These are phyloP conservation scores for Autographa pulchrina DNA, from an alignment of 2,888 invertebrate species.

Conservation along the genomic window DNA sequence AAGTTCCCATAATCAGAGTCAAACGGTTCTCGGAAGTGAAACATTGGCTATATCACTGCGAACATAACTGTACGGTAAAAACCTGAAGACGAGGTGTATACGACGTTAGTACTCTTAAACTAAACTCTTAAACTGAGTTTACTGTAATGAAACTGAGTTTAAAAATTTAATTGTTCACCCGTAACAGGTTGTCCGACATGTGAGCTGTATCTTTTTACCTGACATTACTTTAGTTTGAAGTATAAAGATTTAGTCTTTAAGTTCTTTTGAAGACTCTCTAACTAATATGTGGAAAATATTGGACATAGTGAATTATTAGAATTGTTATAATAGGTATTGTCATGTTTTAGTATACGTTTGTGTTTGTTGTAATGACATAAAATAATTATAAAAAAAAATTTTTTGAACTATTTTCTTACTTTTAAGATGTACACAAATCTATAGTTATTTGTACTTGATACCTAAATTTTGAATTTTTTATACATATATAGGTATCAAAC, in stretches of 20 bases:
- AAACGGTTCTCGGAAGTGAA: neutral
- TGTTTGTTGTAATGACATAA: too few relatives aligned
- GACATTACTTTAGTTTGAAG: slow-evolving; percentile 20
- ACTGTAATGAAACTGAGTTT: slow-evolving; percentile 31
- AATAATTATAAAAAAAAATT: too few relatives aligned
- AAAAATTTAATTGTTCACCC: slow-evolving; percentile 39
- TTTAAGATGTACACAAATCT: too few relatives aligned
- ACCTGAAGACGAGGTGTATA: slow-evolving; percentile 9
- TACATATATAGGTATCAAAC: too few relatives aligned
- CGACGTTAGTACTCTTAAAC: slow-evolving; percentile 24
- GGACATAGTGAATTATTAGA: neutral
- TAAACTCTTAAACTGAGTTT: slow-evolving; percentile 19
- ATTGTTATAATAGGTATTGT: neutral
- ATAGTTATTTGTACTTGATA: too few relatives aligned
- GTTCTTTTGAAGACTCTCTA: neutral
- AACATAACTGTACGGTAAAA: slow-evolving; percentile 2
- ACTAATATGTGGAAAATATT: neutral
- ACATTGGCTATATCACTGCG: neutral
- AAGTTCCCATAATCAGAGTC: neutral
- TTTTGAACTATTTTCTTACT: too few relatives aligned
- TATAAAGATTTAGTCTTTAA: slow-evolving; percentile 26
- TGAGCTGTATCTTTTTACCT: slow-evolving; percentile 32
- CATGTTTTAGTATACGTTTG: too few relatives aligned
- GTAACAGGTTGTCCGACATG: slow-evolving; percentile 45
- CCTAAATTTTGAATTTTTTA: too few relatives aligned